Evolutionary conservation across 1,140 invertebrate species (phyloP).

Genomic region (Drosophila lacteicornis): DNA sequence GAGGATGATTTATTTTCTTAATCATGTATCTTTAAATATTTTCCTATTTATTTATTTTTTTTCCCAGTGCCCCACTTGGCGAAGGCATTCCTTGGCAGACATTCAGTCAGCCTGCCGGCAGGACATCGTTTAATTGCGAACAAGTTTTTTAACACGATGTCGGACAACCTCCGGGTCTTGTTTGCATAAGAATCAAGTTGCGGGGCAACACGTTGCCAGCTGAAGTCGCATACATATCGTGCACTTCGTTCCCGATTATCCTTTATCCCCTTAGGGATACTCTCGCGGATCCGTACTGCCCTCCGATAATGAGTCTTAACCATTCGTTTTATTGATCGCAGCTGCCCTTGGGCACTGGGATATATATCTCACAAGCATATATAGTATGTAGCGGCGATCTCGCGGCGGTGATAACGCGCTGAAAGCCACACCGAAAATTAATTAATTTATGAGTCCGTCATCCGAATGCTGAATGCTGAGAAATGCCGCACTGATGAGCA

Average conservation of each 20-base stretch:
- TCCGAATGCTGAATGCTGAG: constrained; percentile 58
- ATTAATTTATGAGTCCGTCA: constrained; percentile 78
- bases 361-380: constrained; percentile 22
- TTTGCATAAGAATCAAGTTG: constrained; percentile 75
- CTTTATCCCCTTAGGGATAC: constrained; percentile 33
- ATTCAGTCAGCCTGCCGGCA: constrained; percentile 80
- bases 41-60: not conserved
- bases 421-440: constrained; percentile 83
- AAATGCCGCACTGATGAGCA: constrained; percentile 78
- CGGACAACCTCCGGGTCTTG: constrained; percentile 69
- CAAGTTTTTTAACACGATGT: constrained; percentile 85
- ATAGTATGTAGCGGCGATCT: constrained; percentile 39
- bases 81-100: constrained; percentile 53
- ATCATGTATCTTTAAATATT: not conserved
- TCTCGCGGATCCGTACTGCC: constrained; percentile 11
- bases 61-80: constrained; percentile 15
- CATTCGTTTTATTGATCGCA: constrained; percentile 74
- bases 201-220: constrained; percentile 50
- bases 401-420: constrained; percentile 76
- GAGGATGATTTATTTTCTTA: not conserved
- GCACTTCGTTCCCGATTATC: constrained; percentile 59
- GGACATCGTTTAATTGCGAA: constrained; percentile 85
- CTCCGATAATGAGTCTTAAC: constrained; percentile 79
- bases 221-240: constrained; percentile 46
- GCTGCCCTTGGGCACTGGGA: constrained; percentile 64